Evolutionary conservation across 35 echinoderm and acorn worm genomes (phyloP), one percentile per base, ranked within the genome.

Genomic region (Apostichopus californicus): DNA sequence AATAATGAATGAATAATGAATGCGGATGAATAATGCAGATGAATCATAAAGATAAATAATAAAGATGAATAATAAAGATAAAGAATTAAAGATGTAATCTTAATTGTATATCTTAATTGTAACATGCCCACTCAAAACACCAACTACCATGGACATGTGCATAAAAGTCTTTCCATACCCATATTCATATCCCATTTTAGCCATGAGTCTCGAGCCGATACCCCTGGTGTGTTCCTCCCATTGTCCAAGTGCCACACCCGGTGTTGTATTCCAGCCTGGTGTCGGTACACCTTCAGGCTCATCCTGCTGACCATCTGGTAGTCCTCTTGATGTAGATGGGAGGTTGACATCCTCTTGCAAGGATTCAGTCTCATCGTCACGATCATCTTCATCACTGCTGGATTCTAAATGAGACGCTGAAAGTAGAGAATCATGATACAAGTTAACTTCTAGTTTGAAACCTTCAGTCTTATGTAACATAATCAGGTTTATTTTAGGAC

Each of bases 171-270:
- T 46, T 46, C 34, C 34, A 46, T 46, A 99, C 97, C 97, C 97
- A 90, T 94, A 92, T 88, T 99, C 95, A 90, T 99, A 99, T 15
- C 97, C 97, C 97, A 99, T 99, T 80, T 89, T 96, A 18, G 95
- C 95, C 97, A 99, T 99, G 1, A 99, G 91, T 88, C 92, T 99
- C 11, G 97, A 99, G 8, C 94, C 97, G 25, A 99, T 96, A 6
- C 97, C 97, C 73, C 93, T 96, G 20, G 97, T 99, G 84, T 99
- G 93, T 8, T 88, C 92, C 86, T 99, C 97, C 97, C 97, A 99
- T 80, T 96, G 91, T 17, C 97, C 97, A 1, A 99, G 59, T 21
- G 88, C 75, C 64, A 78, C 87, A 23, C 90, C 57, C 18, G 88
- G 77, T 24, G 81, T 93, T 56, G 92, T 88, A 52, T 83, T 92